Evolutionary conservation across 2,113 vertebrate species (phyloP), one percentile per base, ranked within the genome.

Genomic region (Leucosticte australis): DNA sequence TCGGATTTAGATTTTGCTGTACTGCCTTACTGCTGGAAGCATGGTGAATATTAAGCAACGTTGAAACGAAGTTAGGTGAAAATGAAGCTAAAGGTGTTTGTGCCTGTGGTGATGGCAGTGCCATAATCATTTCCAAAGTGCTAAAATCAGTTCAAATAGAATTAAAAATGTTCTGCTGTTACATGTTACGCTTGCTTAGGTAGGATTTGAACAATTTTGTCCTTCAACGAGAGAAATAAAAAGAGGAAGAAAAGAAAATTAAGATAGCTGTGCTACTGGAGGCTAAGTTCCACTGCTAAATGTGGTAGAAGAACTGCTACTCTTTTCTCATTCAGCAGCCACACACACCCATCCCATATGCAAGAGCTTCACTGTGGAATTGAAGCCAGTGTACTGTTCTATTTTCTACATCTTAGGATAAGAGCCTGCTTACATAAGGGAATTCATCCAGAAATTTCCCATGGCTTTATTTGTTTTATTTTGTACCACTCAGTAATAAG

Each of bases 181-280:
- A 64, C 1, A 2, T 33, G 47, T 87, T 91, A 30, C 22, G 18
- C 31, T 81, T 94, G n/a, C 62, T 85, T 90, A 62, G 50, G 16
- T 69, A 30, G 46, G 27, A 47, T 91, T 87, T 91, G 56, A 78
- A 59, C 22, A 52, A n/a, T 92, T 87, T 88, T 57, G 27, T 78
- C 62, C 19, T 55, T 81, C 20, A 89, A 73, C 0, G 6, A 74
- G 41, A 64, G n/a, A 46, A 62, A 9, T 62, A 90, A 53, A 75
- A 85, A 78, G 24, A 37, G 39, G 35, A 71, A 79, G 69, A 70
- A 78, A 67, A 57, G 59, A n/a, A 73, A 89, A 82, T 57, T 37
- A 60, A 11, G n/a, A 13, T 84, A 68, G 13, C 12, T 86, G 18
- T 77, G 75, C 59, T 74, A 3, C 70, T 76, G 44, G 37, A 80